phyloP scores from a whole-genome alignment of 2,888 invertebrate genomes.

The Trichopria drosophilae region DNA sequence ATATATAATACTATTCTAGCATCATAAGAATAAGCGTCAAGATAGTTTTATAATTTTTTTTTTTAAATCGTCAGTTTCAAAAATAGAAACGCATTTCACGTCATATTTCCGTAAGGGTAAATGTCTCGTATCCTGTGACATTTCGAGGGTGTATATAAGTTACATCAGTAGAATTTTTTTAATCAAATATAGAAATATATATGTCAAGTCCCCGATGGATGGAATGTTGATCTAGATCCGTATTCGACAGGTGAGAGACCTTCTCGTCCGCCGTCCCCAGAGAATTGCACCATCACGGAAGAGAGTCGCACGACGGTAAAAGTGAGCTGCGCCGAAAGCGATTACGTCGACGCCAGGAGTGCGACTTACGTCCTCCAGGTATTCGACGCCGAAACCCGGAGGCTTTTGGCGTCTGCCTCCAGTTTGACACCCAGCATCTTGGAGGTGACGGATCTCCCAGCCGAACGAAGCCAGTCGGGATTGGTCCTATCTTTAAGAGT shows the following conservation, averaged over 20 bases:
- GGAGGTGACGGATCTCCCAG: conserved; percentile 59
- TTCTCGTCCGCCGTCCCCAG: conserved; percentile 59
- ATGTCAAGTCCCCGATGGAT: too few relatives aligned
- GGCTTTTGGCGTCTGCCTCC: conserved; percentile 61
- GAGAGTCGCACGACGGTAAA: conserved; percentile 59
- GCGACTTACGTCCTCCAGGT: conserved; percentile 62
- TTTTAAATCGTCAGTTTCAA: too few relatives aligned
- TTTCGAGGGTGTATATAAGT: too few relatives aligned
- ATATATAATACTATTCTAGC: too few relatives aligned
- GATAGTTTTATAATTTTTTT: too few relatives aligned
- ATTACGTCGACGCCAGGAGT: conserved; percentile 51
- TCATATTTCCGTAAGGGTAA: too few relatives aligned
- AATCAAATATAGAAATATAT: too few relatives aligned
- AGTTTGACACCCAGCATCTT: conserved; percentile 60
- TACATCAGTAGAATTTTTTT: too few relatives aligned
- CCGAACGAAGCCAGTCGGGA: conserved; percentile 52
- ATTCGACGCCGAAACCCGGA: conserved; percentile 61
- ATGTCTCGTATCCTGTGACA: too few relatives aligned
- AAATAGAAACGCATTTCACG: too few relatives aligned
- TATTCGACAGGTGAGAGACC: conserved; percentile 49
- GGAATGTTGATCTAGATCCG: conserved; percentile 23
- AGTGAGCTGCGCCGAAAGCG: conserved; percentile 60
- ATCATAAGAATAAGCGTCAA: too few relatives aligned
- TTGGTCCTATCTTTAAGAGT: conserved; percentile 61
- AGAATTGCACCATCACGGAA: conserved; percentile 61